Base-by-base conservation (phyloP, 1,140 invertebrate genomes). In the Philotrypesis tridentata region DNA sequence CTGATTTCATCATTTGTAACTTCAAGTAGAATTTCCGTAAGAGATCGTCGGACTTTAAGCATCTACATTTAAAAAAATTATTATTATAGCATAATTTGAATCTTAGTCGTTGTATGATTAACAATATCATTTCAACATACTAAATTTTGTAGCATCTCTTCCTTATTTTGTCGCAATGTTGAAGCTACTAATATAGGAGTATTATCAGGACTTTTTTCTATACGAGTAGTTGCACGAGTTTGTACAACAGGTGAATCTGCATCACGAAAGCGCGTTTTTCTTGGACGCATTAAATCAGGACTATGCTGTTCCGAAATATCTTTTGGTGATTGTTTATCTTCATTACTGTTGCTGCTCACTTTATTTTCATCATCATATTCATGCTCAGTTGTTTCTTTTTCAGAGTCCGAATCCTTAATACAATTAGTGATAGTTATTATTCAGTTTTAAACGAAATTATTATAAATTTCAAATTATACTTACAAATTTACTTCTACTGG, bases 1-100 rank as follows among this genome's bases (percentile, higher is more conserved):
- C 94, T 90, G 88, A 99, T 97, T 93, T 98, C 96, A 90, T 96
- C 94, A 87, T 96, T 97, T 17, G 98, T 99, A 85, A 98, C 97
- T 88, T 98, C 97, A 79, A 99, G 93, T 73, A 99, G 93, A 86
- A 99, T 96, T 93, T 98, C 97, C 63, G 97, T 99, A 89, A 99
- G 92, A 82, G 96, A 95, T 78, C 95, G 93, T 84, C 97, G 94
- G 27, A 99, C 96, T 90, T 95, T 95, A 87, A 97, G 90, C 96
- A 98, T 98, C 97, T 98, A 91, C 11, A 89, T 89, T 40, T 83
- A 40, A 88, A 84, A 63, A 72, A 79, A 9, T 25, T 2, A 60
- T 23, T 77, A 82, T 82, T 72, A 76, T 78, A 40, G 55, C 29
- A 78, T 72, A 40, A 17, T 74, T 61, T 63, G 14, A 37, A 8